Conservation (phyloP, 2,888 invertebrate species). For the Patella pellucida region DNA sequence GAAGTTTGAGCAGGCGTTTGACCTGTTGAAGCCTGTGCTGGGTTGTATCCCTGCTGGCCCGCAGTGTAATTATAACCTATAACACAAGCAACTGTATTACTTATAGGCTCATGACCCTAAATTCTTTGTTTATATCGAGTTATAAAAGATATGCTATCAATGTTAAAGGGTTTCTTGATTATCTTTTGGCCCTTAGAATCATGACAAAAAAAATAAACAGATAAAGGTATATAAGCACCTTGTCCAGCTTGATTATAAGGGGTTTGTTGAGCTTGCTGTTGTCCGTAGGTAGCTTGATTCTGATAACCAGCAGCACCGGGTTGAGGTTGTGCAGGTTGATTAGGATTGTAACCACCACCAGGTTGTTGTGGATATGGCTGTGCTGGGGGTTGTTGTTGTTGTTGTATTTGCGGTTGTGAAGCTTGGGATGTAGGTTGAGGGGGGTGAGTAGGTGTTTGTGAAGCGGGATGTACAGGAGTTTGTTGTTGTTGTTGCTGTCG, state of each 20-base stretch:
- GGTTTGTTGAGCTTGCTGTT: constrained; percentile 14
- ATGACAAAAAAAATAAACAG: too few relatives aligned
- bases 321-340: background rate
- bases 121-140: too few relatives aligned
- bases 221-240: background rate
- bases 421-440: constrained; percentile 22
- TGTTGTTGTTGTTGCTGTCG: constrained; percentile 37
- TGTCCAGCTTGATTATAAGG: constrained; percentile 6
- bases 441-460: constrained; percentile 16
- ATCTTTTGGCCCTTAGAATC: too few relatives aligned
- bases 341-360: too few relatives aligned
- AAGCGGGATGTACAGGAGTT: constrained; percentile 23
- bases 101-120: too few relatives aligned
- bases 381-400: constrained; percentile 29
- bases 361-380: constrained; percentile 8
- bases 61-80: constrained; percentile 1
- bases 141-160: too few relatives aligned
- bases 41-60: constrained; percentile 17
- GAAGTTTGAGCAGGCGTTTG: background rate
- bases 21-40: background rate
- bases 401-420: constrained; percentile 17
- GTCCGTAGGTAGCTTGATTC: constrained; percentile 19
- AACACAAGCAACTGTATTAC: background rate
- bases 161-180: too few relatives aligned
- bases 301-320: constrained; percentile 8